Base-by-base conservation (phyloP, 2,797 vertebrate genomes). In the Propithecus perrieri region DNA sequence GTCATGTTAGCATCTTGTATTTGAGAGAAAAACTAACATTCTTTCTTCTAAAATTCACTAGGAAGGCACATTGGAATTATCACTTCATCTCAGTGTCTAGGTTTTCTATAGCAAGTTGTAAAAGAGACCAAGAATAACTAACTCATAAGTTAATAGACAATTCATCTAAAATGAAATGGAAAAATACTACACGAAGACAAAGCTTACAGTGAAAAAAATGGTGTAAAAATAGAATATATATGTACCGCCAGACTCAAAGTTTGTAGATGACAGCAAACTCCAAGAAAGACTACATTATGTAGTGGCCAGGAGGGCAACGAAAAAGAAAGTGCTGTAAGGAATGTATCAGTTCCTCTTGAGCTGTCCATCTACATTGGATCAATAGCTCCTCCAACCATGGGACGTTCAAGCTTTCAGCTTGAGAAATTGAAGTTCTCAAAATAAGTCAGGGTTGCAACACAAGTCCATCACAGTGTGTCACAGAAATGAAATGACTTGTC, bases 401-500 rank as follows among this genome's bases (percentile, higher is more conserved):
- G 98, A 99, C 99, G 94, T 98, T 98, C 98, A 97, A 97, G 98
- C 98, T 98, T 98, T 98, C 98, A 98, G 98, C 98, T 98, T 98
- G 98, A 99, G 98, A 99, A 98, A 99, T 99, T 99, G 99, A 98
- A 98, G 99, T 99, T 99, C 98, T 99, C 98, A 98, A 98, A 99
- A 98, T 98, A 99, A 99, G 99, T 98, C 99, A 98, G 98, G 98
- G 98, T 98, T 98, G 98, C 98, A 99, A 99, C 99, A 98, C 98
- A 98, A 99, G 99, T 99, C 99, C 99, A 99, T 99, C 99, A 99
- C 99, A 98, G 98, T 98, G 98, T 99, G 99, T 99, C 99, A 99
- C 98, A 97, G 98, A 99, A 99, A 99, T 99, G 99, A 99, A 99
- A 99, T 99, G 99, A 99, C 99, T 99, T 99, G 99, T 99, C 99